These are phyloP conservation scores for Cylas formicarius DNA, from an alignment of 1,140 invertebrate genomes.

Conservation along the genomic window DNA sequence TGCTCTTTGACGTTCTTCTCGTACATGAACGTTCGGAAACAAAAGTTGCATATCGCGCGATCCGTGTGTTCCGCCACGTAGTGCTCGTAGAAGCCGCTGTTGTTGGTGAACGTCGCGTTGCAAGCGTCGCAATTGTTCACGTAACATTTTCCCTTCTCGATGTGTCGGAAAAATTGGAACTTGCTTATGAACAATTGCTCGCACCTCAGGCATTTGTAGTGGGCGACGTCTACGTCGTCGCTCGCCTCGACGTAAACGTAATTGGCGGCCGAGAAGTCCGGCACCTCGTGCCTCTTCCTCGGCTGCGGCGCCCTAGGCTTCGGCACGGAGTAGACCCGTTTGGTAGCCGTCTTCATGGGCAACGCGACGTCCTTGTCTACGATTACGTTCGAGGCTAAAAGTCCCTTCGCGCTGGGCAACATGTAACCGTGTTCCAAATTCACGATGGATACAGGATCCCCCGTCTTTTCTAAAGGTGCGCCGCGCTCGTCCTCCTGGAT, in stretches of 20 bases:
- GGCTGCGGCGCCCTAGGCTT: slow-evolving; percentile 22
- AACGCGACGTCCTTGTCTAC: not conserved
- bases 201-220: slow-evolving; percentile 38
- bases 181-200: slow-evolving; percentile 41
- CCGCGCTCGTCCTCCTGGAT: slow-evolving; percentile 30
- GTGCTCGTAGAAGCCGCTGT: slow-evolving; percentile 34
- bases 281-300: slow-evolving; percentile 33
- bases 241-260: slow-evolving; percentile 32
- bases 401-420: slow-evolving; percentile 22
- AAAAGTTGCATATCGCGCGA: slow-evolving; percentile 40
- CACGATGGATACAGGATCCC: slow-evolving; percentile 27
- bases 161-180: slow-evolving; percentile 37
- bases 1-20: slow-evolving; percentile 41
- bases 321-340: slow-evolving; percentile 13
- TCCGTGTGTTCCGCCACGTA: slow-evolving; percentile 35
- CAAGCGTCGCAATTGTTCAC: slow-evolving; percentile 38
- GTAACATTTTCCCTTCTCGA: slow-evolving; percentile 41
- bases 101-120: slow-evolving; percentile 27
- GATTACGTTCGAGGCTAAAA: slow-evolving; percentile 4
- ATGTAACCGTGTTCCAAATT: slow-evolving; percentile 39
- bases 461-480: slow-evolving; percentile 5
- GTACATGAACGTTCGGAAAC: slow-evolving; percentile 41
- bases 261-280: slow-evolving; percentile 37
- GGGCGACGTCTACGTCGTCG: slow-evolving; percentile 33
- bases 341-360: slow-evolving; percentile 8